Evolutionary conservation across 2,113 vertebrate species (phyloP).

Genomic region (Rissa tridactyla): DNA sequence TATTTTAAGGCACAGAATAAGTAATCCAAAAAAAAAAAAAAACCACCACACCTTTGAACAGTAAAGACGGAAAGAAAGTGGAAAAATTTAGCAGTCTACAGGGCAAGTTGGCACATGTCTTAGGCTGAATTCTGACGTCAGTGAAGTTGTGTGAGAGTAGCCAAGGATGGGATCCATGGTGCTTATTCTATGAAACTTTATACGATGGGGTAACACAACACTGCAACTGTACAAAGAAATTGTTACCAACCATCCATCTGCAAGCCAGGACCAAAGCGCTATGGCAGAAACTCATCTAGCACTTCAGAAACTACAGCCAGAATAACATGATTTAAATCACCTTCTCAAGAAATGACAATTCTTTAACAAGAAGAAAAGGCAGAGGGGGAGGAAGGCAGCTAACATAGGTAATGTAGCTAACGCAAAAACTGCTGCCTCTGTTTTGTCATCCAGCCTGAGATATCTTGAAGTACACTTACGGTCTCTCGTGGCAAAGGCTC

Average conservation of each 20-base stretch:
- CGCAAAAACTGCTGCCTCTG: background rate
- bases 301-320: background rate
- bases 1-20: background rate
- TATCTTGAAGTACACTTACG: background rate
- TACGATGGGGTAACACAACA: accelerated
- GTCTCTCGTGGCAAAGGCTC: accelerated
- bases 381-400: background rate
- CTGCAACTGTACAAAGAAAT: background rate
- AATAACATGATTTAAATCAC: background rate
- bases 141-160: background rate
- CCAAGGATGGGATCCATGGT: background rate
- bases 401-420: background rate
- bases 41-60: background rate
- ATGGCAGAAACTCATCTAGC: background rate
- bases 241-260: background rate
- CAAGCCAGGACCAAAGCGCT: background rate
- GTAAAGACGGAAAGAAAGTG: background rate
- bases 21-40: background rate
- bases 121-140: background rate
- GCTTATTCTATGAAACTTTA: background rate
- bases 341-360: background rate
- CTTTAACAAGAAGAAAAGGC: background rate
- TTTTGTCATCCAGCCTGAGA: background rate
- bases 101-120: background rate
- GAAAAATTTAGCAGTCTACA: background rate